Evolutionary conservation across 1,140 invertebrate species (phyloP), one percentile per base, ranked within the genome.

Genomic region (Drosophila quadrilineata): DNA sequence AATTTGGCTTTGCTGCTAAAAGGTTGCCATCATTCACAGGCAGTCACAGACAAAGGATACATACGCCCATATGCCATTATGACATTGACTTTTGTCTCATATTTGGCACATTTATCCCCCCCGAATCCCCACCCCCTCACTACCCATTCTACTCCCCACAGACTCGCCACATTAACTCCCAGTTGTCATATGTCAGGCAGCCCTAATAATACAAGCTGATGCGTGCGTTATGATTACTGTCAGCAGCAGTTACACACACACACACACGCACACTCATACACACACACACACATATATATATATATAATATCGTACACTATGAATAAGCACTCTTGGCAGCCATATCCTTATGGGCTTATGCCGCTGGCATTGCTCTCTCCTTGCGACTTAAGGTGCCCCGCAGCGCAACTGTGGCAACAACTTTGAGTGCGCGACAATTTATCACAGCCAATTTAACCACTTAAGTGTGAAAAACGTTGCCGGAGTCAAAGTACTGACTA

Each of bases 361-460:
- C n/a, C n/a, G n/a, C n/a, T n/a, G n/a, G n/a, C n/a, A n/a, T n/a
- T n/a, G n/a, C n/a, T n/a, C n/a, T n/a, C n/a, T n/a, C n/a, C 57
- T 50, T 58, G 41, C 50, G 75, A 77, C 75, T 79, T 65, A 74
- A 80, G 76, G 76, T 71, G 71, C 49, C 76, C 79, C 79, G 60
- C 69, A 60, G 72, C 33, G 64, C 35, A 19, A 24, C 52, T 65
- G 36, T 52, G 68, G 59, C 73, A 85, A 56, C 66, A 71, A 77
- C 79, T 85, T 77, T 85, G 70, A 84, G 70, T 64, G 74, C 57
- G 65, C 75, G 71, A 84, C 79, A 85, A 84, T 84, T 84, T 85
- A 84, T 84, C 79, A 84, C 79, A 77, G 74, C 74, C 79, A 85
- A 84, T 84, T 84, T 84, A 84, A 85, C 79, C 79, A 85, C 79